Evolutionary conservation across 2,888 invertebrate species (phyloP).

Genomic region (Euproctis similis): DNA sequence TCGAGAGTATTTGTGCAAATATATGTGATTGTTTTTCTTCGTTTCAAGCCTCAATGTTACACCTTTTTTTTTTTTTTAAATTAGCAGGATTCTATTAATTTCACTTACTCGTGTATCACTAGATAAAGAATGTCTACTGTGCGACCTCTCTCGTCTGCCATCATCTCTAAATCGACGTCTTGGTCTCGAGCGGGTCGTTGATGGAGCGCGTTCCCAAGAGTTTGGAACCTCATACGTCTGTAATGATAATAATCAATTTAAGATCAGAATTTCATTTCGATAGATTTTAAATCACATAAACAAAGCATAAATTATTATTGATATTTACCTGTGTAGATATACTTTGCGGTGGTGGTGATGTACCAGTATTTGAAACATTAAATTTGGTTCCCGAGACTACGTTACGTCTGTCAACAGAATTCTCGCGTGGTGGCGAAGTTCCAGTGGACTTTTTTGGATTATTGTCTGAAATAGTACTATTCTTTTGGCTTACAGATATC

Average conservation of each 20-base stretch:
- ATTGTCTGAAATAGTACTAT: too few species aligned
- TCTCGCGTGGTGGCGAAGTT: conserved; percentile 58
- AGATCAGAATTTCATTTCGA: not conserved
- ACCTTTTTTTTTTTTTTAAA: too few species aligned
- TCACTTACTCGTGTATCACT: conserved; percentile 79
- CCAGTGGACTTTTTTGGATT: too few species aligned
- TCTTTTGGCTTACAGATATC: conserved; percentile 48
- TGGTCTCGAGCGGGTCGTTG: conserved; percentile 46
- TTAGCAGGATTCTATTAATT: too few species aligned
- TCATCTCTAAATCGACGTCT: conserved; percentile 55
- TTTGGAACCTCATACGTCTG: conserved; percentile 69
- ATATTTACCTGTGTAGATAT: conserved; percentile 88
- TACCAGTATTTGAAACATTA: conserved; percentile 79
- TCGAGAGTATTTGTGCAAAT: too few species aligned
- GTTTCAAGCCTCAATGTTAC: too few species aligned
- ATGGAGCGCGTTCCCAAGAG: conserved; percentile 47
- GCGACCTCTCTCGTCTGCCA: conserved; percentile 73
- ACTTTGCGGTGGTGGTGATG: conserved; percentile 90
- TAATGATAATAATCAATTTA: conserved; percentile 5
- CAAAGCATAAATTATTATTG: too few species aligned
- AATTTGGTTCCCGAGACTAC: conserved; percentile 34
- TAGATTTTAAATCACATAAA: too few species aligned
- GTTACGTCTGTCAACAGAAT: conserved; percentile 26
- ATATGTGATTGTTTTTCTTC: too few species aligned
- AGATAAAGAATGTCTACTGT: conserved; percentile 79